A percentile compares a stretch with the other conserved stretches of the same genome.
These are phyloP conservation scores for Netelia virgata DNA, from an alignment of 2,888 invertebrate genomes.

Conservation along the genomic window DNA sequence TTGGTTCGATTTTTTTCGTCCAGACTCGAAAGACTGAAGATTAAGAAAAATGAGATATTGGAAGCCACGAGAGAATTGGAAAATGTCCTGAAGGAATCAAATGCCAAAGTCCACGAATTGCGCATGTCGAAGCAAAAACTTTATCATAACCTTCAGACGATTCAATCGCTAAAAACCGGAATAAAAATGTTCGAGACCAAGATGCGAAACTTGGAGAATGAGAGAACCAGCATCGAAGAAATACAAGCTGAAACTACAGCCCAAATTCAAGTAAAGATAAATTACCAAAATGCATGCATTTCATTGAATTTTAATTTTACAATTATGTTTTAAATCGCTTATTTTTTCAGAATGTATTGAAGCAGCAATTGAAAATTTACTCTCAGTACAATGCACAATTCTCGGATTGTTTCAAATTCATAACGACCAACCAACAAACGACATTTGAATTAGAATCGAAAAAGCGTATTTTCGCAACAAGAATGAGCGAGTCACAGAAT, in stretches of 20 bases:
- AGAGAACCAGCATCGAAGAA: conserved; percentile 78
- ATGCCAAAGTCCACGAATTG: conserved; percentile 73
- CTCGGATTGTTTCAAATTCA: conserved; percentile 78
- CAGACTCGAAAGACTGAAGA: conserved; percentile 79
- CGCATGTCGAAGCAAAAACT: conserved; percentile 71
- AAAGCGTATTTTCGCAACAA: conserved; percentile 63
- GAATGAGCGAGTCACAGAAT: conserved; percentile 81
- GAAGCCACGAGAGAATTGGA: conserved; percentile 79
- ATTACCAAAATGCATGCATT: background rate
- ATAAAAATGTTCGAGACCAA: conserved; percentile 77
- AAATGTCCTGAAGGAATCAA: conserved; percentile 70
- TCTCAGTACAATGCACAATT: conserved; percentile 74
- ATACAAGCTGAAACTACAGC: conserved; percentile 74
- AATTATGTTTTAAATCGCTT: conserved; percentile 8
- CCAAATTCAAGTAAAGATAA: conserved; percentile 75
- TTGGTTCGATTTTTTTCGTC: conserved; percentile 74
- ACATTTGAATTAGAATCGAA: conserved; percentile 74
- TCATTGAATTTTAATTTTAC: background rate
- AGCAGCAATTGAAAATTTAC: conserved; percentile 79
- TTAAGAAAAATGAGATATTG: conserved; percentile 62
- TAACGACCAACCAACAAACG: conserved; percentile 74
- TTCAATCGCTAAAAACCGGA: conserved; percentile 75
- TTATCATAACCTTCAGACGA: conserved; percentile 72
- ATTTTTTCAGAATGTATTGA: conserved; percentile 72
- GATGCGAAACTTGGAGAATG: conserved; percentile 77